Percentiles rank a stretch among this genome's conserved stretches.
Conservation (phyloP, 2,113 vertebrate genomes). For the Apus apus region DNA sequence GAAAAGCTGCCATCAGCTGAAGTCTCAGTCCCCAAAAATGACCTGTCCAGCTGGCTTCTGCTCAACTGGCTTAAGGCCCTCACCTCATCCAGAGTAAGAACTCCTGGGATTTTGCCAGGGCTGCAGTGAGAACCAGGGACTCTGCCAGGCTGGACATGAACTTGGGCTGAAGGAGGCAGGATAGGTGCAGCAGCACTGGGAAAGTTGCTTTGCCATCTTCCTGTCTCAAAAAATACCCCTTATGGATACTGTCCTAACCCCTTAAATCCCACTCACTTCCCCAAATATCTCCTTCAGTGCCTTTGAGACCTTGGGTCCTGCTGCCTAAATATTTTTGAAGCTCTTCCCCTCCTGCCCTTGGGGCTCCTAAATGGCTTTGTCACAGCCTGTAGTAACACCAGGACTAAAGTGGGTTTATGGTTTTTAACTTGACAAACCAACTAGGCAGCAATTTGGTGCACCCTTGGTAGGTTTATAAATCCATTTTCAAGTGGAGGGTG, state of each 20-base stretch:
- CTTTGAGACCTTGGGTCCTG: not conserved
- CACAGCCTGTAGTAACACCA: fast-evolving
- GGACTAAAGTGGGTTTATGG: not conserved
- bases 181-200: too few relatives aligned
- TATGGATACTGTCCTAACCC: not conserved
- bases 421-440: not conserved
- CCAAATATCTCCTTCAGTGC: not conserved
- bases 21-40: not conserved
- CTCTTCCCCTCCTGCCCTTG: not conserved
- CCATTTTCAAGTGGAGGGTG: not conserved
- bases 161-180: not conserved
- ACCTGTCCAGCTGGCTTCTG: not conserved
- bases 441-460: not conserved
- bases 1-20: not conserved
- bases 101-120: not conserved
- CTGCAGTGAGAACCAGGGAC: not conserved
- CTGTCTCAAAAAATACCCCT: not conserved
- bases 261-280: not conserved
- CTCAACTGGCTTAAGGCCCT: not conserved
- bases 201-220: not conserved
- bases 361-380: not conserved
- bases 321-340: not conserved
- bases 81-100: not conserved
- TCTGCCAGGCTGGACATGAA: not conserved
- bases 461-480: not conserved